Conservation (phyloP, 92 coral and sea anemone genomes). For the Siderastrea radians region DNA sequence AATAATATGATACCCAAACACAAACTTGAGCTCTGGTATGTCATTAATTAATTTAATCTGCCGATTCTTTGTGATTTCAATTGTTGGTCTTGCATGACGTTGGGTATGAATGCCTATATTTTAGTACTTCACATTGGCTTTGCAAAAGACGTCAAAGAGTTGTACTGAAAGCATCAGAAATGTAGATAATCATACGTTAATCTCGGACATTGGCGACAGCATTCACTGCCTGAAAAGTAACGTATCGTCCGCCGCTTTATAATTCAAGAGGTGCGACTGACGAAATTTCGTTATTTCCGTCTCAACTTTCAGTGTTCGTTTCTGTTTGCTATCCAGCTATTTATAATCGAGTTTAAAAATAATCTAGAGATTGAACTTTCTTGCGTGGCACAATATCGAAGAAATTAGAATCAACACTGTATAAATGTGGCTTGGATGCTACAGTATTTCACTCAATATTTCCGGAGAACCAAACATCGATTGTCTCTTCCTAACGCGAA, state of each 20-base stretch:
- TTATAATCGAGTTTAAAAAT: not conserved
- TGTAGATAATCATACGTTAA: too few relatives aligned
- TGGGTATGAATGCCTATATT: too few relatives aligned
- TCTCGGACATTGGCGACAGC: too few relatives aligned
- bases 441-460: not conserved
- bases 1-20: slow-evolving; percentile 12
- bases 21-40: not conserved
- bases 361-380: too few relatives aligned
- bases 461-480: not conserved
- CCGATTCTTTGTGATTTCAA: not conserved
- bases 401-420: not conserved
- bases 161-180: too few relatives aligned
- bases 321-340: not conserved
- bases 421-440: not conserved
- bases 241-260: not conserved
- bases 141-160: too few relatives aligned
- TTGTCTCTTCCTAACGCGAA: not conserved
- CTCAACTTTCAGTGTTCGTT: not conserved
- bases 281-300: not conserved
- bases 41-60: too few relatives aligned
- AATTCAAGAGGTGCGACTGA: not conserved
- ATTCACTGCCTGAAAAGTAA: too few relatives aligned
- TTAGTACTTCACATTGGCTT: too few relatives aligned
- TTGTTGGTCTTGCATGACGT: not conserved
- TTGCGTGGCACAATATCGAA: not conserved